phyloP scores from a whole-genome alignment of 2,797 vertebrate species.

The Eidolon dupreanum region DNA sequence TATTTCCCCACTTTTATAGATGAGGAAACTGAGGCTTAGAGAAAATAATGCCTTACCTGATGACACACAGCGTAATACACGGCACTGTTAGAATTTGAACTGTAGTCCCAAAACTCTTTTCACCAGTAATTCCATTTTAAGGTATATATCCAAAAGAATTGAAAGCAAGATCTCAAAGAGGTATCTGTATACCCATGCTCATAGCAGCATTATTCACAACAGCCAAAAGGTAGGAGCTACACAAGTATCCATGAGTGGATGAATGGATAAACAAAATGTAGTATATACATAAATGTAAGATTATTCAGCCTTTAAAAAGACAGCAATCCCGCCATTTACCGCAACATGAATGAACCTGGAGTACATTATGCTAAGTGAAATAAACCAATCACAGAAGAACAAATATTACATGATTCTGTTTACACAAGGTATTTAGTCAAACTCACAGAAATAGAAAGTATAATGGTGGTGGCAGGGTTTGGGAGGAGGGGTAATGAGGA shows the following conservation, averaged over 20 bases:
- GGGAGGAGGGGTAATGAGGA: not conserved
- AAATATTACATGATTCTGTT: not conserved
- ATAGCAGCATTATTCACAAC: not conserved
- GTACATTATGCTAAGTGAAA: not conserved
- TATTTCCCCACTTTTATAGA: not conserved
- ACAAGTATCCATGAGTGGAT: not conserved
- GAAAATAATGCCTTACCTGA: not conserved
- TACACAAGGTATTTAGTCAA: not conserved
- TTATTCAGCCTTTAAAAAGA: not conserved
- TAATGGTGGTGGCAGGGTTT: not conserved
- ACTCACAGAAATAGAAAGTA: not conserved
- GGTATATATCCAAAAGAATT: not conserved
- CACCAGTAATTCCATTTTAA: not conserved
- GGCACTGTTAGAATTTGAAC: not conserved
- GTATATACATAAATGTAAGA: not conserved
- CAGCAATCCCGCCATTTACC: not conserved
- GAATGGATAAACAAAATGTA: not conserved
- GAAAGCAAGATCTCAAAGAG: constrained; percentile 13
- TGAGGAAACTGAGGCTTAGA: not conserved
- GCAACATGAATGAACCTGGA: not conserved
- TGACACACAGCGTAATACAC: not conserved
- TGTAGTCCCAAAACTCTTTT: not conserved
- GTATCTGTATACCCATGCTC: not conserved
- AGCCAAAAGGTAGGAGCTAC: not conserved
- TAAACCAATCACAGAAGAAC: not conserved